phyloP scores from a whole-genome alignment of 2,888 invertebrate genomes.

The Galerucella nymphaeae region DNA sequence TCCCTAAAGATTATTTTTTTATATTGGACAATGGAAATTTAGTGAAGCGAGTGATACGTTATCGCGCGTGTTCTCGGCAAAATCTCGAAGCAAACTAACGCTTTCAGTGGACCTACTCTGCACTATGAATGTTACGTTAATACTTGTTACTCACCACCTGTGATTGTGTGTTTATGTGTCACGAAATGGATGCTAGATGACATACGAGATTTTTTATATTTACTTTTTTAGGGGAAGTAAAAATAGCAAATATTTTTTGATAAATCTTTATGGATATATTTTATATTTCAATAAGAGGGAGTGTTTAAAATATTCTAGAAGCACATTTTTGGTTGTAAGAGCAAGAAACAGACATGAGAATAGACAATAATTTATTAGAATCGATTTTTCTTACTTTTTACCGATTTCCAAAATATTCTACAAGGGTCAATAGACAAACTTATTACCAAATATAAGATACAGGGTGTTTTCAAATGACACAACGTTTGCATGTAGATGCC shows the following conservation, averaged over 20 bases:
- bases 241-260: not conserved
- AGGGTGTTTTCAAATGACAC: too few species aligned
- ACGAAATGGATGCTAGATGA: conserved; percentile 6
- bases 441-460: too few species aligned
- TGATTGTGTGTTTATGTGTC: conserved; percentile 9
- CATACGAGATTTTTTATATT: conserved; percentile 3
- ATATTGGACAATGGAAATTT: not conserved
- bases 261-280: too few species aligned
- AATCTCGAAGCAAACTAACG: not conserved
- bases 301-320: too few species aligned
- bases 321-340: too few species aligned
- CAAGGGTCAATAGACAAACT: too few species aligned
- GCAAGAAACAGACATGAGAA: too few species aligned
- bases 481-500: too few species aligned
- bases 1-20: not conserved
- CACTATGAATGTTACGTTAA: conserved; percentile 4
- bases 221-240: not conserved
- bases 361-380: too few species aligned
- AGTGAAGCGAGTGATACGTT: not conserved
- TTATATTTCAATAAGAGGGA: too few species aligned
- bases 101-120: not conserved
- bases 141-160: not conserved
- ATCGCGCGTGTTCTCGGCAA: not conserved
- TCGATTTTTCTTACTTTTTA: too few species aligned
- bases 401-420: too few species aligned